Evolutionary conservation across 2,797 vertebrate species (phyloP), one percentile per base, ranked within the genome.

Genomic region (Hirundo rustica): DNA sequence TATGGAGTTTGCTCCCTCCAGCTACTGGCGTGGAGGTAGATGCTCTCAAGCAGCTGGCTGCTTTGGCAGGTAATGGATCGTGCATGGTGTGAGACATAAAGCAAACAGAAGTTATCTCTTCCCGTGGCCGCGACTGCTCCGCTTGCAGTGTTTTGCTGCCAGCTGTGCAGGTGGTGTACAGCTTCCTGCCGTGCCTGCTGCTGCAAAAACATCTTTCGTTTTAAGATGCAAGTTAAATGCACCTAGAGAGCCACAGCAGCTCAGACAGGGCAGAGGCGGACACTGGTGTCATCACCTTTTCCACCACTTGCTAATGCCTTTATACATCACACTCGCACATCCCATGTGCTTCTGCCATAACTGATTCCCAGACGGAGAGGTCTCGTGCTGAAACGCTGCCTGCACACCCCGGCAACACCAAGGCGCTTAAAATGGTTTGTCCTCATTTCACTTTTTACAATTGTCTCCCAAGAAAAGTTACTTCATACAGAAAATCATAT

Each of bases 311-410:
- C 48, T n/a, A 32, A 55, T 34, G 68, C 18, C 72, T 29, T 9
- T 8, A 5, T 10, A 8, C 13, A n/a, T 73, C 16, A 3, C 47
- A 3, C 36, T 65, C 2, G 0, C 26, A 1, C 34, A 16, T 70
- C 50, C 54, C 20, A 0, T 38, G 32, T 21, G 0, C 27, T 55
- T 23, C 54, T 44, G 80, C 13, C 1, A 1, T 19, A 47, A 11
- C 16, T 3, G 19, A 14, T n/a, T 67, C 65, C 44, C 53, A 32
- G 29, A 34, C 0, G 1, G 66, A 55, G 30, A 34, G 30, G 26
- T 18, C 42, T 72, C 0, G 0, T 11, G 1, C 78, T 14, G 10
- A 21, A 68, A 16, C 0, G 0, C 2, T 22, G 11, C 18, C 76
- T 1, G 0, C 9, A 0, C 6, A 1, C 16, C 48, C 18, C 23